Conservation (phyloP, 2,888 invertebrate genomes). For the Eupithecia subumbrata region DNA sequence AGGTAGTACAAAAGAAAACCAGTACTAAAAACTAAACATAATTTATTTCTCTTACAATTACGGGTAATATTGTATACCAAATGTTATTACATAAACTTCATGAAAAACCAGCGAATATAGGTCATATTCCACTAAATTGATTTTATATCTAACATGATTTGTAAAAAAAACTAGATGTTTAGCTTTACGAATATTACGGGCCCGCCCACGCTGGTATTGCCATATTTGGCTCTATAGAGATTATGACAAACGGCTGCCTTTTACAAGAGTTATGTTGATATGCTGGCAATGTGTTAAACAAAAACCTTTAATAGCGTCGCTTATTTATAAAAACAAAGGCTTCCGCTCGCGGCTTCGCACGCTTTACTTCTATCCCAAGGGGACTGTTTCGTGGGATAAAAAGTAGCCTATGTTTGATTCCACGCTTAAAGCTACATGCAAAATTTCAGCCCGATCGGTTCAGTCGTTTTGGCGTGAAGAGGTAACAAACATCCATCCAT, state of each 20-base stretch:
- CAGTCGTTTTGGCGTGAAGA: too few relatives aligned
- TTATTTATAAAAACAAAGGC: neutral
- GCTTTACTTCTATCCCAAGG: too few relatives aligned
- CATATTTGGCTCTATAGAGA: neutral
- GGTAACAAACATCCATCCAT: too few relatives aligned
- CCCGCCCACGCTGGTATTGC: neutral
- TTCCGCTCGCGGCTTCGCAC: too few relatives aligned
- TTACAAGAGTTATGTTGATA: neutral
- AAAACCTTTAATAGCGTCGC: neutral
- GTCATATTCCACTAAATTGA: conserved; percentile 18
- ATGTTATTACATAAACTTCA: conserved; percentile 41
- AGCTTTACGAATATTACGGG: neutral
- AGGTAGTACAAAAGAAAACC: conserved; percentile 5
- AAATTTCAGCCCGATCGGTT: too few relatives aligned
- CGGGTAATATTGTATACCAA: conserved; percentile 44
- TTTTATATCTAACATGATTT: conserved; percentile 13
- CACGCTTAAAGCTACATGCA: too few relatives aligned
- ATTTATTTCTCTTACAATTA: conserved; percentile 45
- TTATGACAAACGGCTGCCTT: neutral
- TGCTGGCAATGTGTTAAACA: neutral
- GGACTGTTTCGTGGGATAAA: too few relatives aligned
- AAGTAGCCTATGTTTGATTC: too few relatives aligned
- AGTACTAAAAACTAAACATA: conserved; percentile 42
- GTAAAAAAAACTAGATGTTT: neutral
- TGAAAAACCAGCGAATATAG: conserved; percentile 44